Evolutionary conservation across 2,888 invertebrate species (phyloP), one percentile per base, ranked within the genome.

Genomic region (Omphaloscelis lunosa): DNA sequence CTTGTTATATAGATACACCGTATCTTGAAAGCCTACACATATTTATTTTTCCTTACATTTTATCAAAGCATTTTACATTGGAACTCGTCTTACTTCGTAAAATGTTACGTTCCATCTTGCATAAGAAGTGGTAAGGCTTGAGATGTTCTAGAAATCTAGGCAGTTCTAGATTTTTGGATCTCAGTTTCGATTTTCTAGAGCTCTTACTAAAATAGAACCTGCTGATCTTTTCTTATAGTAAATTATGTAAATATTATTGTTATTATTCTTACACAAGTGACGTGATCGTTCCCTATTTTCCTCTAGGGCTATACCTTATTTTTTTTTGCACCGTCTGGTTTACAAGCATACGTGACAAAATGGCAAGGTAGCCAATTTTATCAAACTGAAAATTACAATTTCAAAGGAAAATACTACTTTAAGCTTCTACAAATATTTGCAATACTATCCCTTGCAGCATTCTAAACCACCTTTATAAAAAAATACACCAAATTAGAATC

Each of bases 11-110:
- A 11, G 34, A 34, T 12, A 61, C 59, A 58, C 61, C 23, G 51
- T 65, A 82, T 72, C 53, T 76, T 72, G 67, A 74, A 79, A 86
- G 62, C 65, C 77, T 74, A 15, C 56, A 58, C n/a, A 45, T 63
- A 56, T 63, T 68, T 81, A 59, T 59, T 72, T 72, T 70, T 72
- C 34, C 23, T 66, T 69, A 66, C 15, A 69, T 56, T 67, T 51
- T 29, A 67, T 51, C 8, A 23, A 9, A 67, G 51, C 23, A 51
- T 67, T 61, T 72, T 41, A 56, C 17, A 6, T 61, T 34, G 0
- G 7, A 71, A 80, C 61, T 77, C 12, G 48, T 61, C 23, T 27
- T 34, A 56, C 34, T 1, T 45, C n/a, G 23, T 48, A 53, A 34
- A 66, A 51, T 41, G 56, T 61, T 61, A 45, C 27, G 56, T 61